These are phyloP conservation scores for Drosophila pseudotalamancana DNA, from an alignment of 2,888 invertebrate species.

Conservation along the genomic window DNA sequence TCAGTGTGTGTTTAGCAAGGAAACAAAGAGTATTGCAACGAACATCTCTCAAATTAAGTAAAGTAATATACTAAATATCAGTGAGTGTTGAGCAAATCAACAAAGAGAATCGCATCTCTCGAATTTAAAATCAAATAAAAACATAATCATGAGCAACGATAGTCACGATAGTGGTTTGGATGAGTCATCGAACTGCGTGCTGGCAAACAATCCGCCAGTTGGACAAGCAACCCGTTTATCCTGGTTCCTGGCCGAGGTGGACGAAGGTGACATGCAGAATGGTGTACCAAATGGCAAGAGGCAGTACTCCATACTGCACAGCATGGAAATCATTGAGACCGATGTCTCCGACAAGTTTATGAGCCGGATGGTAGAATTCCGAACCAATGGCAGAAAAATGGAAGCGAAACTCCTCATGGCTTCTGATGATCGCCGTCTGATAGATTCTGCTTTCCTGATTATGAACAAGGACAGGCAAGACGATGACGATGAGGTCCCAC, in stretches of 20 bases:
- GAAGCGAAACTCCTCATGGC: slow-evolving; percentile 70
- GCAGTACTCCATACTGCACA: slow-evolving; percentile 64
- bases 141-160: slow-evolving; percentile 53
- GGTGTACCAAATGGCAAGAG: slow-evolving; percentile 40
- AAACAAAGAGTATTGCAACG: no score
- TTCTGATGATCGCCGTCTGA: slow-evolving; percentile 63
- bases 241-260: slow-evolving; percentile 78
- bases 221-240: slow-evolving; percentile 64
- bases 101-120: not conserved
- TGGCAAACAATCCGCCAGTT: slow-evolving; percentile 5
- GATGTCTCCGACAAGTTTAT: slow-evolving; percentile 66
- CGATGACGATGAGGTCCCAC: slow-evolving; percentile 21
- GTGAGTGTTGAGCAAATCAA: slow-evolving; percentile 39
- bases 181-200: slow-evolving; percentile 47
- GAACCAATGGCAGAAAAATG: slow-evolving; percentile 46
- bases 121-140: not conserved
- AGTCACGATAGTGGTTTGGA: slow-evolving; percentile 69
- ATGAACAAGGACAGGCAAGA: slow-evolving; percentile 43
- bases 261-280: slow-evolving; percentile 48
- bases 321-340: slow-evolving; percentile 73
- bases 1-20: no score
- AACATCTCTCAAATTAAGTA: no score
- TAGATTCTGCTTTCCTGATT: slow-evolving; percentile 56
- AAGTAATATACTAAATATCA: no score
- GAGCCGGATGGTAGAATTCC: slow-evolving; percentile 64